Percentiles rank a stretch among this genome's conserved stretches.
Conservation (phyloP, 2,888 invertebrate species). For the Cetonia aurata region DNA sequence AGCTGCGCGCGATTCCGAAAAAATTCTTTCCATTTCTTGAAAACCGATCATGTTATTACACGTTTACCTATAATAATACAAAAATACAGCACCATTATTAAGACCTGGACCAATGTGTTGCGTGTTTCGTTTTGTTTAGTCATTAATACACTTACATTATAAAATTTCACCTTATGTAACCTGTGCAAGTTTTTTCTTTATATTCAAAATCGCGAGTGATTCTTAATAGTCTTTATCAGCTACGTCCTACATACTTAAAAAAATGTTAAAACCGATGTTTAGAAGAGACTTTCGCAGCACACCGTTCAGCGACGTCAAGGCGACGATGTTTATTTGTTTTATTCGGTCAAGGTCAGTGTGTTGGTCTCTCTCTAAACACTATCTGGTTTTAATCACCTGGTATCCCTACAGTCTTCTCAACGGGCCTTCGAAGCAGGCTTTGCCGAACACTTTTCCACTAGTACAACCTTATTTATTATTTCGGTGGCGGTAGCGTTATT, state of each 20-base stretch:
- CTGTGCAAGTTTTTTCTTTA: constrained; percentile 53
- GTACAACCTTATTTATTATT: constrained; percentile 41
- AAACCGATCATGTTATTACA: too few relatives aligned
- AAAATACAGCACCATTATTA: constrained; percentile 16
- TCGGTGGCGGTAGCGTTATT: not conserved
- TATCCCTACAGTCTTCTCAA: constrained; percentile 64
- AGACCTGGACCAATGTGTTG: constrained; percentile 58
- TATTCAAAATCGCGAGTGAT: not conserved
- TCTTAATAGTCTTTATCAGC: constrained; percentile 53
- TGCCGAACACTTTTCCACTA: constrained; percentile 39
- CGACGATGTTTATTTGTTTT: constrained; percentile 4
- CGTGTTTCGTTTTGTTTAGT: constrained; percentile 1
- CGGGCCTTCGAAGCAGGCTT: constrained; percentile 44
- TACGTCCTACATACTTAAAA: constrained; percentile 48
- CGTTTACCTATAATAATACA: not conserved
- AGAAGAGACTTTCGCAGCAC: constrained; percentile 25
- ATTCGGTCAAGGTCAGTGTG: not conserved
- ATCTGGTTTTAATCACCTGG: constrained; percentile 62
- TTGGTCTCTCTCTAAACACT: constrained; percentile 30
- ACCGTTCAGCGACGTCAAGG: not conserved
- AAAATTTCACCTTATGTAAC: constrained; percentile 49
- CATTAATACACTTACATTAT: too few relatives aligned
- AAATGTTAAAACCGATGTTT: constrained; percentile 43
- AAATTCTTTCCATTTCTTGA: too few relatives aligned
- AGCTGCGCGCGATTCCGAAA: too few relatives aligned